A percentile compares a stretch with the other conserved stretches of the same genome.
Conservation (phyloP, 2,113 vertebrate genomes). For the Bambusicola thoracicus region DNA sequence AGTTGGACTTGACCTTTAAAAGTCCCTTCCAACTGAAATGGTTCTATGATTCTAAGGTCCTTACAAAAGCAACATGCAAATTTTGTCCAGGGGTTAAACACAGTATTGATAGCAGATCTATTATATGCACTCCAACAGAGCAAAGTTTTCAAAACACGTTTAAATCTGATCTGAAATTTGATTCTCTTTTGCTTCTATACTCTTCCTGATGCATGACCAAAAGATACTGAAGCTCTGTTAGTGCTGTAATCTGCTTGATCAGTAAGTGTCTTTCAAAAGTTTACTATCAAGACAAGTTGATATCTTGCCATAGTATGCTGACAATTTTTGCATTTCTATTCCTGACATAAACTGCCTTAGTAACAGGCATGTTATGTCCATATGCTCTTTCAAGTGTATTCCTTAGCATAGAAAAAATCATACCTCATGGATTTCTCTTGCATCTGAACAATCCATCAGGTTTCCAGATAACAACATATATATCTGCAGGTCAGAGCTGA, state of each 20-base stretch:
- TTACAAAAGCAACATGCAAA: not conserved
- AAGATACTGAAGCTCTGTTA: not conserved
- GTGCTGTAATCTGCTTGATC: not conserved
- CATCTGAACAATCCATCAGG: not conserved
- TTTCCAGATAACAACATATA: not conserved
- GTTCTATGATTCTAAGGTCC: not conserved
- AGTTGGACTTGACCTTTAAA: no score
- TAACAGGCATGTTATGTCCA: not conserved
- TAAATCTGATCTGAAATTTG: not conserved
- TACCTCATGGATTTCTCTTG: not conserved
- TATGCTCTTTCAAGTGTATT: not conserved
- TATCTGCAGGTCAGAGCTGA: not conserved
- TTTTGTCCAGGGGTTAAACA: not conserved
- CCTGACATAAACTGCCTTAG: not conserved
- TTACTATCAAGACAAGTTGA: not conserved
- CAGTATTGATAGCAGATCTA: not conserved
- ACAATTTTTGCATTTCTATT: not conserved
- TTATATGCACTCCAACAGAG: not conserved
- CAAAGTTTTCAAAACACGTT: not conserved
- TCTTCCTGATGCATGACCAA: not conserved
- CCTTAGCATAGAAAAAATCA: fast-evolving
- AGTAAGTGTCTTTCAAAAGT: not conserved
- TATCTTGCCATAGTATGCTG: not conserved
- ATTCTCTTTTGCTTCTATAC: not conserved
- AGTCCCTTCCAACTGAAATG: no score